phyloP scores from a whole-genome alignment of 2,888 invertebrate species.

The Hyppa rectilinea region DNA sequence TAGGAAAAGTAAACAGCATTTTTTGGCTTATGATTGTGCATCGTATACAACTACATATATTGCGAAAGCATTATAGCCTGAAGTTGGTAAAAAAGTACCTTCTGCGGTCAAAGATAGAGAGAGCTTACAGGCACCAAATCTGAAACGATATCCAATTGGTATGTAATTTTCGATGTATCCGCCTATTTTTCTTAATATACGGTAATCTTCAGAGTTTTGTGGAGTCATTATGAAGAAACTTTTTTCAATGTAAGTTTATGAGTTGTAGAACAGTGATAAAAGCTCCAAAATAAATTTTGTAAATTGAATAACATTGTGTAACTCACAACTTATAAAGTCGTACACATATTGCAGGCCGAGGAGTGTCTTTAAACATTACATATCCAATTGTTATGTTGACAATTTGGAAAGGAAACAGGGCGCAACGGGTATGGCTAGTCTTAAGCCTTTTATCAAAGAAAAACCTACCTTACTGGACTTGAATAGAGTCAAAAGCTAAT shows the following conservation, averaged over 20 bases:
- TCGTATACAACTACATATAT: no score
- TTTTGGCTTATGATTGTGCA: no score
- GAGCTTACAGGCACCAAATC: background rate
- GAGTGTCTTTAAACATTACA: slow-evolving; percentile 73
- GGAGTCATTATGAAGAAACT: background rate
- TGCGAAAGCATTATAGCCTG: no score
- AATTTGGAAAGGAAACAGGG: slow-evolving; percentile 86
- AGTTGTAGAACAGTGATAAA: background rate
- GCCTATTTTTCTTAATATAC: background rate
- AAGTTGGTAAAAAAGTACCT: background rate
- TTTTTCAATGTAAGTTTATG: no score
- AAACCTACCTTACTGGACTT: slow-evolving; percentile 53
- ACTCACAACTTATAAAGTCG: slow-evolving; percentile 60
- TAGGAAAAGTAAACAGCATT: no score
- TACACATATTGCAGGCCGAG: slow-evolving; percentile 61
- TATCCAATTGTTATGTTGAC: slow-evolving; percentile 80
- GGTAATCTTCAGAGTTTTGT: background rate
- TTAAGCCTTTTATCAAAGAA: slow-evolving; percentile 41
- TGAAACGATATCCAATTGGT: background rate
- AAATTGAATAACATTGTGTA: slow-evolving; percentile 56
- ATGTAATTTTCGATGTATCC: background rate
- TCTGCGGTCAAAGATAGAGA: background rate
- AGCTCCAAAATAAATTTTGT: slow-evolving; percentile 5
- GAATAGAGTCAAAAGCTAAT: slow-evolving; percentile 52
- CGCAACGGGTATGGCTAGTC: slow-evolving; percentile 74